Conservation (phyloP, 2,113 vertebrate species). For the Gnathonemus echidnorhynchus region DNA sequence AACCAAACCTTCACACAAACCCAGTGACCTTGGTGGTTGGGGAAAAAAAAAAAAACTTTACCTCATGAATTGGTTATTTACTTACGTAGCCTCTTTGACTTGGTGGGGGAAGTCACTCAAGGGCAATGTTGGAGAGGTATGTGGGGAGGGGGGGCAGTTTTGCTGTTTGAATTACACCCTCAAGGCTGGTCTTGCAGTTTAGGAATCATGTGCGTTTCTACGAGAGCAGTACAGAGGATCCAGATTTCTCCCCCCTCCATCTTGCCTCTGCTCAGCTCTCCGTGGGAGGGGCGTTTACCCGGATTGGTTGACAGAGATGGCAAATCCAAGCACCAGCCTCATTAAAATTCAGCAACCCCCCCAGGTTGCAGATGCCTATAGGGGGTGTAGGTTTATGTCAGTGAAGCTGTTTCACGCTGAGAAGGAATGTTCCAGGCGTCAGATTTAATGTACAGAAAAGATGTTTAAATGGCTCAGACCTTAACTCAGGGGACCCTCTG, state of each 20-base stretch:
- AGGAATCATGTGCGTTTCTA: not conserved
- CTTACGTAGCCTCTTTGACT: slow-evolving; percentile 50
- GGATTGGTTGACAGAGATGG: not conserved
- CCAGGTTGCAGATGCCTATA: not conserved
- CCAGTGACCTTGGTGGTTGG: slow-evolving; percentile 47
- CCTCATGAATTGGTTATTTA: slow-evolving; percentile 44
- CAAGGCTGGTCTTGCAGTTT: not conserved
- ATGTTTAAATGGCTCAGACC: not conserved
- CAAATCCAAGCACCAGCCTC: not conserved
- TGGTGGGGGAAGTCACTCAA: slow-evolving; percentile 26
- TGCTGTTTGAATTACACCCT: not conserved
- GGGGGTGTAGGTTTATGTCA: not conserved
- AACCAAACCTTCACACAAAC: slow-evolving; percentile 52
- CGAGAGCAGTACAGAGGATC: not conserved
- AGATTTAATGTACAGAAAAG: not conserved
- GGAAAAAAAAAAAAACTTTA: slow-evolving; percentile 26
- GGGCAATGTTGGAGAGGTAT: slow-evolving; percentile 28
- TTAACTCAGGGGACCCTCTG: not conserved
- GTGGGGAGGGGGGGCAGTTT: not conserved
- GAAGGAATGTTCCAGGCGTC: not conserved
- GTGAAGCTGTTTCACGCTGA: not conserved
- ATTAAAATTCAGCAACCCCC: not conserved
- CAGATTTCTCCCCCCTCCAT: not conserved
- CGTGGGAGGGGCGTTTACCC: not conserved
- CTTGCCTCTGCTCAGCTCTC: not conserved